phyloP scores from a whole-genome alignment of 1,140 invertebrate species.

The Zophobas atratus region DNA sequence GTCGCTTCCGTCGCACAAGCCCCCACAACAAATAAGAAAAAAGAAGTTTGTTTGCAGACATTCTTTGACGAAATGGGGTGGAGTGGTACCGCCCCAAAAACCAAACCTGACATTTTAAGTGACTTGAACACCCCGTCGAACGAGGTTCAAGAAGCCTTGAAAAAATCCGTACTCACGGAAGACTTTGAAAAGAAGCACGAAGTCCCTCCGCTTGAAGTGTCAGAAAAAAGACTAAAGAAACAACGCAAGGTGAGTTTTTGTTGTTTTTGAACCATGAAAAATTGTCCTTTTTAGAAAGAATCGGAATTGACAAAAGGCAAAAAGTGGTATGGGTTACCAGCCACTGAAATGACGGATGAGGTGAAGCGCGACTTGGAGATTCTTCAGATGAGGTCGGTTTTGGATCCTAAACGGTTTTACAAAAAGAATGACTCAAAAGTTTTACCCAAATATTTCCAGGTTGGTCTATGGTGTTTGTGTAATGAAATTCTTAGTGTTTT shows the following conservation, averaged over 20 bases:
- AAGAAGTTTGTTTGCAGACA: constrained; percentile 36
- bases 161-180: constrained; percentile 77
- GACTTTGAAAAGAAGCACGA: constrained; percentile 78
- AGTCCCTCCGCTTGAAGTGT: constrained; percentile 75
- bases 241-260: constrained; percentile 70
- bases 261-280: constrained; percentile 49
- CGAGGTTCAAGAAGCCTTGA: constrained; percentile 74
- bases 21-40: constrained; percentile 43
- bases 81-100: constrained; percentile 18
- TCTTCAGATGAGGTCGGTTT: constrained; percentile 91
- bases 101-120: constrained; percentile 63
- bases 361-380: constrained; percentile 89
- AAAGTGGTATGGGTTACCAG: constrained; percentile 90
- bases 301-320: constrained; percentile 86
- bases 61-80: constrained; percentile 43
- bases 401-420: constrained; percentile 95
- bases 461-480: constrained; percentile 63
- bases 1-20: neutral
- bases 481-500: constrained; percentile 39
- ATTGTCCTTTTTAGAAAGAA: constrained; percentile 69
- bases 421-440: constrained; percentile 91
- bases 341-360: constrained; percentile 91
- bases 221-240: constrained; percentile 73
- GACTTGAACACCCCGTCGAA: constrained; percentile 61
- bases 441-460: constrained; percentile 94